These are phyloP conservation scores for Manis crassicaudata DNA, from an alignment of 2,797 vertebrate species.

Conservation along the genomic window DNA sequence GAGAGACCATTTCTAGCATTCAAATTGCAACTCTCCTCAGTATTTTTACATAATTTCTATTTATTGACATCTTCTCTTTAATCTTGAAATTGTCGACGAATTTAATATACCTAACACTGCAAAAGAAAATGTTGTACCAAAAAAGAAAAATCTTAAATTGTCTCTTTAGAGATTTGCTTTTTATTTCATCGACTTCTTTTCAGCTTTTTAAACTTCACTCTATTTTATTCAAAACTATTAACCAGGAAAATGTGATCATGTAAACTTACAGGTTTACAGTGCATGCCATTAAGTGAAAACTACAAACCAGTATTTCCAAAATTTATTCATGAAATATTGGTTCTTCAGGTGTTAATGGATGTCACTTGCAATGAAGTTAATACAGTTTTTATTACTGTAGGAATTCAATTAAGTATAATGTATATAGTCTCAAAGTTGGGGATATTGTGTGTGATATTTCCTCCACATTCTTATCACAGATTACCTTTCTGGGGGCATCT, in stretches of 20 bases:
- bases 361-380: background rate
- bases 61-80: background rate
- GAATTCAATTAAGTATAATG: background rate
- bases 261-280: background rate
- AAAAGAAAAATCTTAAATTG: background rate
- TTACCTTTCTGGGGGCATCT: background rate
- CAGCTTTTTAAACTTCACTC: background rate
- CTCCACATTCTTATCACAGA: background rate
- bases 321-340: background rate
- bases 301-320: background rate
- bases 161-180: background rate
- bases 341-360: background rate
- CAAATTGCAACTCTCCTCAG: slow-evolving; percentile 21
- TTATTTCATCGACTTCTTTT: slow-evolving; percentile 18
- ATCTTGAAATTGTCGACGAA: background rate
- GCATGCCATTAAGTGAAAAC: background rate
- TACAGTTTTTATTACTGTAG: background rate
- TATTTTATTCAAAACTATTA: slow-evolving; percentile 44
- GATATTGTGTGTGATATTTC: background rate
- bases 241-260: background rate
- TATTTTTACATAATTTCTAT: slow-evolving; percentile 8
- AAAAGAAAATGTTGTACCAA: background rate
- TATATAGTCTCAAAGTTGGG: background rate
- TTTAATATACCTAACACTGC: background rate
- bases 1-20: background rate